A percentile compares a stretch with the other conserved stretches of the same genome.
These are phyloP conservation scores for Tinamus major DNA, from an alignment of 2,797 vertebrate species.

Conservation along the genomic window DNA sequence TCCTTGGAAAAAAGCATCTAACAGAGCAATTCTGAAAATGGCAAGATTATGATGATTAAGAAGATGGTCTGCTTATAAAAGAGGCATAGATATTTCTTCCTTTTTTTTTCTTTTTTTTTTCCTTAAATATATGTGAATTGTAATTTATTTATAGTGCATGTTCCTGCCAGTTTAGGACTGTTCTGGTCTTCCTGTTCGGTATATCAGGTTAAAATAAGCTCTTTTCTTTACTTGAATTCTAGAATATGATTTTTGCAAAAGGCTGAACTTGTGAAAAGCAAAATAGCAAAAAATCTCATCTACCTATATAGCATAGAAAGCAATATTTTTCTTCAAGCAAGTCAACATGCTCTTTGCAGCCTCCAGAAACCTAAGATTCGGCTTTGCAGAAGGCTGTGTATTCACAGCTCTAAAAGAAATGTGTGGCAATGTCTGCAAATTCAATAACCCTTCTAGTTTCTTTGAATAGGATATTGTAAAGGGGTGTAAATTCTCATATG, in stretches of 20 bases:
- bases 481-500: not conserved
- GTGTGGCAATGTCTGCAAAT: not conserved
- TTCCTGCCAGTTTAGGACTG: not conserved
- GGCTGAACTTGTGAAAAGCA: not conserved
- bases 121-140: not conserved
- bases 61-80: not conserved
- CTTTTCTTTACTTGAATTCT: not conserved
- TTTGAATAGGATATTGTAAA: not conserved
- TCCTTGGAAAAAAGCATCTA: not conserved
- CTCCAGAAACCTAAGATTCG: not conserved
- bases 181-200: not conserved
- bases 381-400: not conserved
- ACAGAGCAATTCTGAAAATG: not conserved
- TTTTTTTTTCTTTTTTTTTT: not conserved
- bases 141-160: not conserved
- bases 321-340: not conserved
- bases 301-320: fast-evolving
- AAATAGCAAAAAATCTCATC: not conserved
- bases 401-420: not conserved
- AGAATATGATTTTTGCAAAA: not conserved
- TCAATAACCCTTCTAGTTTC: not conserved
- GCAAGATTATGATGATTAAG: not conserved
- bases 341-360: not conserved
- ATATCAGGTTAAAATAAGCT: not conserved
- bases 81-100: not conserved